Base-by-base conservation (phyloP, 1,140 invertebrate species). In the Papilio dardanus region DNA sequence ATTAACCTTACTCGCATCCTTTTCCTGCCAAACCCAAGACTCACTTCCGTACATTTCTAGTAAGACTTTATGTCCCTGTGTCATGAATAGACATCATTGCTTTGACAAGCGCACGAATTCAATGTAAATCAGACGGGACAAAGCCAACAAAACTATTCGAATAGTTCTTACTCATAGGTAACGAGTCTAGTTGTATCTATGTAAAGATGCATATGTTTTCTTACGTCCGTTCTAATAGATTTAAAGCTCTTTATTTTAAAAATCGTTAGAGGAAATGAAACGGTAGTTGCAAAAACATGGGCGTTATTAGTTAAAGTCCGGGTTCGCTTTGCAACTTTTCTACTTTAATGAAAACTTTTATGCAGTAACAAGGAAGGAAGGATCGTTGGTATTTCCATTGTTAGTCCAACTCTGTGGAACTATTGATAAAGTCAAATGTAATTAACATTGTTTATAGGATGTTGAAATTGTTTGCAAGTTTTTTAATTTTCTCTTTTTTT, bases 321-420 rank as follows among this genome's bases (percentile, higher is more conserved):
- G 1, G 24, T 62, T 54, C 50, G 12, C 16, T 24, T 62, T 28
- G 54, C 4, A 62, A 62, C 54, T 62, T 62, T 62, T 4, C 54
- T 62, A 62, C 54, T 62, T 62, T 62, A 30, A 62, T 62, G 10
- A 24, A 62, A 62, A 62, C 54, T 62, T 62, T 62, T 62, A 62
- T 62, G 54, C 50, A 24, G 21, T 62, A 62, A 28, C 54, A 24
- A 62, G 54, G 54, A 62, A 30, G 24, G 24, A 62, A 10, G 54
- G 54, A 14, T 62, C 54, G 21, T 62, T 58, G 54, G 24, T 28
- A 62, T 62, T 54, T 62, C 54, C 54, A 62, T 62, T 62, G 24
- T 62, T 30, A 62, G 14, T 62, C 54, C 21, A 16, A 62, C 54
- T 62, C 24, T 28, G 54, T 21, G 54, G 24, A 62, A 62, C 54